Evolutionary conservation across 2,797 vertebrate species (phyloP).

Genomic region (Hapalemur alaotrensis): DNA sequence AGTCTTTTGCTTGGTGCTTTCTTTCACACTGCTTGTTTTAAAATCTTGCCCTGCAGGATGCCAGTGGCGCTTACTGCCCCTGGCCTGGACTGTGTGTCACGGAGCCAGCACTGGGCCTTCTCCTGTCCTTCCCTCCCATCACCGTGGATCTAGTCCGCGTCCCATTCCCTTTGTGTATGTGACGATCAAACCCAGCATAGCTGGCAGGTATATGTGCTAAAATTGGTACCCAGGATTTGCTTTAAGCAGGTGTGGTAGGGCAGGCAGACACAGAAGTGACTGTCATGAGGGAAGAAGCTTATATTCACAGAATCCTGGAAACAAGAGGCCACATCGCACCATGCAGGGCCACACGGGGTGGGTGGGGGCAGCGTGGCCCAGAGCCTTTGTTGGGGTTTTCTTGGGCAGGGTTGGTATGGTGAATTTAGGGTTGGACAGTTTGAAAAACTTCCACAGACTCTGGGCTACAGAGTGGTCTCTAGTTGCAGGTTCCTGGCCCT

Average conservation of each 20-base stretch:
- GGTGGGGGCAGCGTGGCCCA: background rate
- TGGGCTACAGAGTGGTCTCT: background rate
- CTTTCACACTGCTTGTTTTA: background rate
- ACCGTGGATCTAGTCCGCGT: no score
- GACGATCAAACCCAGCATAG: background rate
- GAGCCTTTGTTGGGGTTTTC: background rate
- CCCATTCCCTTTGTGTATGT: background rate
- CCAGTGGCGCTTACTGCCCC: background rate
- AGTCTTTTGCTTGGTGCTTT: background rate
- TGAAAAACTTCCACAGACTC: background rate
- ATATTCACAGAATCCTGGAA: background rate
- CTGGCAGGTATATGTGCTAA: background rate
- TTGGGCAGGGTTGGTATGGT: no score
- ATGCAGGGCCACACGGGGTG: rapidly evolving
- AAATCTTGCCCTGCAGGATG: background rate
- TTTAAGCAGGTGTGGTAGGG: background rate
- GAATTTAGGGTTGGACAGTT: background rate
- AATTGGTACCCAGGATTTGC: background rate
- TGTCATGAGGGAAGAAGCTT: background rate
- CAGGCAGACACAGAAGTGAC: background rate
- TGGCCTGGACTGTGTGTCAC: background rate
- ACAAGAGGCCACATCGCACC: background rate
- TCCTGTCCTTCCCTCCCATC: background rate
- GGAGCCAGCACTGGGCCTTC: background rate
- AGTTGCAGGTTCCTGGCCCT: background rate